Evolutionary conservation across 2,797 vertebrate species (phyloP).

Genomic region (Sebastes cheni): DNA sequence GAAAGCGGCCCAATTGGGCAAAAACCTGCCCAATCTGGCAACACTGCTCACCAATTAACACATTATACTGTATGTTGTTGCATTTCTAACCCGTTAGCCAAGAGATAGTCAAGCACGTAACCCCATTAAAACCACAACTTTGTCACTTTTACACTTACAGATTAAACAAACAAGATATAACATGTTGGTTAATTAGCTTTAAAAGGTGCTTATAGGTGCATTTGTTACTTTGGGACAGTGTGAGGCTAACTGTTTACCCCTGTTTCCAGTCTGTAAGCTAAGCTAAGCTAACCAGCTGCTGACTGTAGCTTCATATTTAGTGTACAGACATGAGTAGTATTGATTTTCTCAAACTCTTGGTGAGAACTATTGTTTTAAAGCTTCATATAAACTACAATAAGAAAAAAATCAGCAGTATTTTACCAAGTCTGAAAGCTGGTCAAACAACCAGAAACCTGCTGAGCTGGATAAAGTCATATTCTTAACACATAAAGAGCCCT

Average conservation of each 20-base stretch:
- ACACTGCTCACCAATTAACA: background rate
- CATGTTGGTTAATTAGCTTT: too few species aligned
- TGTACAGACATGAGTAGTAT: too few species aligned
- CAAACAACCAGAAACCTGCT: background rate
- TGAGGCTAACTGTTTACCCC: too few species aligned
- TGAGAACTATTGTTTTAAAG: background rate
- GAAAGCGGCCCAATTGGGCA: too few species aligned
- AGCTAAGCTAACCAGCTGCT: too few species aligned
- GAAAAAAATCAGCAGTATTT: background rate
- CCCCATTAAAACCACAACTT: background rate
- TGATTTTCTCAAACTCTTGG: too few species aligned
- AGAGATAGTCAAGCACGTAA: background rate
- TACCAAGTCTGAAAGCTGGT: background rate
- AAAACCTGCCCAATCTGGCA: too few species aligned
- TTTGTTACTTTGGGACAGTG: too few species aligned
- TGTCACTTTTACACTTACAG: background rate
- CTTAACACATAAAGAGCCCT: background rate
- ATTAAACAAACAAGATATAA: too few species aligned
- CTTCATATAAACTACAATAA: background rate
- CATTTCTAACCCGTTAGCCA: background rate
- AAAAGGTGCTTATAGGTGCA: accelerated
- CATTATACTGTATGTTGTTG: background rate
- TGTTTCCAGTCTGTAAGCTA: too few species aligned
- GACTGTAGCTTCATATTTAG: too few species aligned
- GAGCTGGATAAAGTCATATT: background rate